Percentiles rank a stretch among this genome's conserved stretches.
These are phyloP conservation scores for Subacronicta megacephala DNA, from an alignment of 2,888 invertebrate genomes.

Conservation along the genomic window DNA sequence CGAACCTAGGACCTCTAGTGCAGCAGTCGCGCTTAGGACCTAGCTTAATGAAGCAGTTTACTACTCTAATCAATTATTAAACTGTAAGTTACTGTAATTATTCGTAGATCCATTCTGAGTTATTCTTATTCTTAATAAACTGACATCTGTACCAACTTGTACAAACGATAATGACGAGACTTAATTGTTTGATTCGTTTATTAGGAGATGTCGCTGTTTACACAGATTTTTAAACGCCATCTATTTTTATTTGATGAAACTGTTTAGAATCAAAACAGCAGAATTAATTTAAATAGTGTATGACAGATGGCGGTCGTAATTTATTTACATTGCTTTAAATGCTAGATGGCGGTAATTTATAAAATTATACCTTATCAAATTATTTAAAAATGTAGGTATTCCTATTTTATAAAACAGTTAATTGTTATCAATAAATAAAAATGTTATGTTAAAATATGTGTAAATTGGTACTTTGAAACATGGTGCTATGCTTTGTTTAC, in stretches of 20 bases:
- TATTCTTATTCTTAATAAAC: too few species aligned
- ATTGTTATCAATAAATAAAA: background rate
- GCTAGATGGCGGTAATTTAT: constrained; percentile 20
- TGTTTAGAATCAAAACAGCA: background rate
- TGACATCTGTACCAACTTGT: constrained; percentile 32
- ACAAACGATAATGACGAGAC: background rate
- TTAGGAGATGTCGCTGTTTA: constrained; percentile 34
- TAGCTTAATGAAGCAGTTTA: too few species aligned
- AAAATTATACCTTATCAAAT: background rate
- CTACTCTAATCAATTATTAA: too few species aligned
- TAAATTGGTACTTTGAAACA: background rate
- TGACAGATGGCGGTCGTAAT: constrained; percentile 19
- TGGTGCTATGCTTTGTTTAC: constrained; percentile 29
- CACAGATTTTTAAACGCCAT: constrained; percentile 14
- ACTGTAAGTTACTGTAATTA: too few species aligned
- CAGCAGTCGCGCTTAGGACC: too few species aligned
- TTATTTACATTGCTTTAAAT: background rate
- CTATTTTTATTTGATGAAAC: background rate
- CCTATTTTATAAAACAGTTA: background rate
- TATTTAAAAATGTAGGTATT: background rate
- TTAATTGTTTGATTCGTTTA: background rate
- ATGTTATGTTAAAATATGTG: background rate
- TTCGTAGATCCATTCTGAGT: too few species aligned
- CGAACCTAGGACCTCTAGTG: too few species aligned
- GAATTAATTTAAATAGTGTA: background rate